Evolutionary conservation across 2,888 invertebrate genomes (phyloP).

Genomic region (Lepidonotus clava): DNA sequence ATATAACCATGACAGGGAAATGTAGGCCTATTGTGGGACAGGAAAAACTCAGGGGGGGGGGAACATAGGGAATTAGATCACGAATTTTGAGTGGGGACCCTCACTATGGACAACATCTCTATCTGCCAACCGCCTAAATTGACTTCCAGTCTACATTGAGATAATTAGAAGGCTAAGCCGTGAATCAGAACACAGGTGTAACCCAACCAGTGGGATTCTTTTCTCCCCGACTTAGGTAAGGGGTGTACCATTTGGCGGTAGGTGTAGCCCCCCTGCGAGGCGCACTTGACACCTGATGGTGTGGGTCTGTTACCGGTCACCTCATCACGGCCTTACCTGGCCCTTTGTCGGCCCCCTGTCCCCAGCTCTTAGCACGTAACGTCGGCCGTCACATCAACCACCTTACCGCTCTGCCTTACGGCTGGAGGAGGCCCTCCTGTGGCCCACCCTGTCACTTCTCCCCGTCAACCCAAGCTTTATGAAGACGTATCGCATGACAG

Average conservation of each 20-base stretch:
- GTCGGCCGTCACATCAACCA: not conserved
- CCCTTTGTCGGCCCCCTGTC: not conserved
- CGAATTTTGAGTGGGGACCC: too few relatives aligned
- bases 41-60: too few relatives aligned
- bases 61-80: too few relatives aligned
- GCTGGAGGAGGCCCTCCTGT: not conserved
- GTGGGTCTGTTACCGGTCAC: not conserved
- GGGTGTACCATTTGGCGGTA: not conserved
- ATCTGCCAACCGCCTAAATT: too few relatives aligned
- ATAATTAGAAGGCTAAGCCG: too few relatives aligned
- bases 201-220: too few relatives aligned
- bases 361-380: not conserved
- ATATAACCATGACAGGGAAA: too few relatives aligned
- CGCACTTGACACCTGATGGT: not conserved
- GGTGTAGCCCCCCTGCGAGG: not conserved
- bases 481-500: conserved; percentile 36
- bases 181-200: too few relatives aligned
- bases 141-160: too few relatives aligned
- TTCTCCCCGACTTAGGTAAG: too few relatives aligned
- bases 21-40: too few relatives aligned
- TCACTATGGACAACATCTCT: too few relatives aligned
- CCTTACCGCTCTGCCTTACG: conserved; percentile 14
- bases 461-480: not conserved
- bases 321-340: not conserved
- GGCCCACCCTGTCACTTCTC: not conserved